phyloP scores from a whole-genome alignment of 1,140 invertebrate species.

The Drosophila triauraria region DNA sequence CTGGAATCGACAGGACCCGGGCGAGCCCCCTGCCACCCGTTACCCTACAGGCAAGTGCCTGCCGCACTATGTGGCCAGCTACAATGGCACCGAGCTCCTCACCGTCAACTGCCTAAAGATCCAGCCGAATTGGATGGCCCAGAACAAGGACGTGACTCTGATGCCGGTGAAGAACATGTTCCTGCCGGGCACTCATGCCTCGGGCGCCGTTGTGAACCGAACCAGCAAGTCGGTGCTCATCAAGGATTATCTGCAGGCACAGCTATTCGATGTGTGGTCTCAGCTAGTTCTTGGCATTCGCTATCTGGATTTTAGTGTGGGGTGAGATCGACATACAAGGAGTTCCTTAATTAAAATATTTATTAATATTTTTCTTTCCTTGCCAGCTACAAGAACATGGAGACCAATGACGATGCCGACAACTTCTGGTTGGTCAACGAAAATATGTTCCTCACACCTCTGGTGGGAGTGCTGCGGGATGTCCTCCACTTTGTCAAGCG shows the following conservation, averaged over 20 bases:
- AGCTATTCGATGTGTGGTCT: conserved; percentile 91
- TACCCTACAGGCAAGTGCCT: conserved; percentile 83
- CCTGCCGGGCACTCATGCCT: conserved; percentile 88
- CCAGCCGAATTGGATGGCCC: conserved; percentile 89
- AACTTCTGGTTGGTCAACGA: conserved; percentile 88
- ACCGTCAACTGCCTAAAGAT: conserved; percentile 87
- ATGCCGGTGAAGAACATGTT: conserved; percentile 75
- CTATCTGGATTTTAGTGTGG: conserved; percentile 92
- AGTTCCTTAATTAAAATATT: neutral
- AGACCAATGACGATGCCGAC: conserved; percentile 40
- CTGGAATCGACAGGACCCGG: conserved; percentile 85
- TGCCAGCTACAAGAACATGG: conserved; percentile 53
- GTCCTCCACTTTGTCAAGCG: conserved; percentile 86
- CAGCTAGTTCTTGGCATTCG: conserved; percentile 92
- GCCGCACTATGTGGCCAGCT: conserved; percentile 86
- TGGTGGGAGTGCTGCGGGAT: conserved; percentile 86
- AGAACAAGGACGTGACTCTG: conserved; percentile 80
- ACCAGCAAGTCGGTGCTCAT: conserved; percentile 81
- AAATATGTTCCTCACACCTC: conserved; percentile 86
- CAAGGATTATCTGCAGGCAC: conserved; percentile 86
- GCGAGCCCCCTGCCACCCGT: conserved; percentile 53
- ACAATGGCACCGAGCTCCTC: conserved; percentile 85
- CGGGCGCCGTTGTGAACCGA: conserved; percentile 86
- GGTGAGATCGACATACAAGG: conserved; percentile 79
- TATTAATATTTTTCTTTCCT: neutral